Percentiles rank a stretch among this genome's conserved stretches.
Evolutionary conservation across 2,888 invertebrate genomes (phyloP).

Genomic region (Rhopalosiphum nymphaeae): DNA sequence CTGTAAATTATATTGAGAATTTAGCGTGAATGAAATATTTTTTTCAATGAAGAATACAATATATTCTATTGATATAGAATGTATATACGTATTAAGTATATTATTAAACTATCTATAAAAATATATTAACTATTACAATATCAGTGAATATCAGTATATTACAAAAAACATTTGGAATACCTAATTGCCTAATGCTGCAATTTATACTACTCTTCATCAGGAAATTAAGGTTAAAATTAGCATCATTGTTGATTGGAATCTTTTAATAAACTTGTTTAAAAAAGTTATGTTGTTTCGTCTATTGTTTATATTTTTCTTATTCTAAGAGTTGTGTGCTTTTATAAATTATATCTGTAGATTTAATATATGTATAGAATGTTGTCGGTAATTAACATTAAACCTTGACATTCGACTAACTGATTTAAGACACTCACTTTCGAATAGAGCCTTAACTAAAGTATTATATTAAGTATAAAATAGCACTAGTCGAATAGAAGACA

Average conservation of each 20-base stretch:
- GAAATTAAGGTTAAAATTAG: constrained; percentile 25
- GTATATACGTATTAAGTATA: background rate
- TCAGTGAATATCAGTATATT: background rate
- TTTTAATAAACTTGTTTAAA: constrained; percentile 8
- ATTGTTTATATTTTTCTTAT: constrained; percentile 14
- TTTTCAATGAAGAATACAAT: background rate
- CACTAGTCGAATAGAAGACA: background rate
- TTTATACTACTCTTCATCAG: background rate
- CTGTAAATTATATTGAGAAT: background rate
- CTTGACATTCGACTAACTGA: constrained; percentile 36
- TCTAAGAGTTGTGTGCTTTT: background rate
- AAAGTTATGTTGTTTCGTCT: background rate
- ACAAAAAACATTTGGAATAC: background rate
- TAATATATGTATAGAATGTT: constrained; percentile 35
- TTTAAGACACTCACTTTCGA: constrained; percentile 34
- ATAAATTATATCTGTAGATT: background rate
- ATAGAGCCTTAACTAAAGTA: background rate
- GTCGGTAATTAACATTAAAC: constrained; percentile 41
- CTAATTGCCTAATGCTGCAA: background rate
- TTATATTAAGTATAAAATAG: background rate
- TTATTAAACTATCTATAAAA: background rate
- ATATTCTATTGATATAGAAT: background rate
- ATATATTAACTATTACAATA: background rate
- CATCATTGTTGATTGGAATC: background rate
- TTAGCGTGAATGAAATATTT: background rate